Evolutionary conservation across 2,797 vertebrate species (phyloP).

Genomic region (Sebastolobus alascanus): DNA sequence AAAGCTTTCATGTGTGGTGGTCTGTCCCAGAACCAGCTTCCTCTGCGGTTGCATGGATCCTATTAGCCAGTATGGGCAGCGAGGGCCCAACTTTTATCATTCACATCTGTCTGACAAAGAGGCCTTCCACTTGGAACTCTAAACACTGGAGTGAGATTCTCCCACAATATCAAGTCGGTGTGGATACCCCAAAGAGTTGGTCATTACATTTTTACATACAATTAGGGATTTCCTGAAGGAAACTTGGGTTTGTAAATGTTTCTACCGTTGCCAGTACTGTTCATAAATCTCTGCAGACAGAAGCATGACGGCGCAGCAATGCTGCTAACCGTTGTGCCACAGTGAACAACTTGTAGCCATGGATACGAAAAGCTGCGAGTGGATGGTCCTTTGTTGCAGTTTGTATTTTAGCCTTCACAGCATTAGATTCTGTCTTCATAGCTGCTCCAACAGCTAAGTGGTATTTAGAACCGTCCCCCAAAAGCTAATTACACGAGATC

Average conservation of each 20-base stretch:
- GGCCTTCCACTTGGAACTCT: slow-evolving; percentile 48
- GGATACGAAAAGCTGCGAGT: slow-evolving; percentile 19
- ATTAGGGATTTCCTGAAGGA: slow-evolving; percentile 35
- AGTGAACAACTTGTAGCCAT: slow-evolving; percentile 25
- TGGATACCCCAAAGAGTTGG: slow-evolving; percentile 2
- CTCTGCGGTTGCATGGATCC: slow-evolving; percentile 71
- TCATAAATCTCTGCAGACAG: slow-evolving; percentile 2
- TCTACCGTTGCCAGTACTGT: background rate
- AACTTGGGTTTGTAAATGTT: slow-evolving; percentile 24
- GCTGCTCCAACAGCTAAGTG: background rate
- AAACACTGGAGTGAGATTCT: slow-evolving; percentile 46
- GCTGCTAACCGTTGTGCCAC: background rate
- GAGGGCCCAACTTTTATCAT: slow-evolving; percentile 68
- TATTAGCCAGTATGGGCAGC: slow-evolving; percentile 61
- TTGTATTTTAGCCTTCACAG: slow-evolving; percentile 15
- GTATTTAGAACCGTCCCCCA: slow-evolving; percentile 16
- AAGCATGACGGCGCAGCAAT: background rate
- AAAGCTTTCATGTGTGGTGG: slow-evolving; percentile 64
- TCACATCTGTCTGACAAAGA: slow-evolving; percentile 65
- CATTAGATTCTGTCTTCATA: background rate
- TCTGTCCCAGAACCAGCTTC: slow-evolving; percentile 64
- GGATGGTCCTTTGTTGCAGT: slow-evolving; percentile 1
- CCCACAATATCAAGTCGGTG: slow-evolving; percentile 27
- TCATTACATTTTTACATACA: slow-evolving; percentile 19
- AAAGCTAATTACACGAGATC: slow-evolving; percentile 6